These are phyloP conservation scores for Caerostris extrusa DNA, from an alignment of 1,140 invertebrate species.

Conservation along the genomic window DNA sequence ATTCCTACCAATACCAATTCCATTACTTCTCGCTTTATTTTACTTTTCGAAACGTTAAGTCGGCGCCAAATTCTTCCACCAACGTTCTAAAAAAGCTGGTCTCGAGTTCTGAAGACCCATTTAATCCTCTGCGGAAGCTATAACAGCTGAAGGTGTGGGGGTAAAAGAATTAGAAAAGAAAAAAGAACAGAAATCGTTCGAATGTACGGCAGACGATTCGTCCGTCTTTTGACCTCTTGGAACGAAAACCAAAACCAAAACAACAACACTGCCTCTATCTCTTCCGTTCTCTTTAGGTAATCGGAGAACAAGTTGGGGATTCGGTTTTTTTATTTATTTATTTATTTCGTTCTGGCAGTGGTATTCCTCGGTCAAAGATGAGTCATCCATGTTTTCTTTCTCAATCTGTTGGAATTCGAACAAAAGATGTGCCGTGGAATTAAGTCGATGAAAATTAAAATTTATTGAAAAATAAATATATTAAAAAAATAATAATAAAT, in stretches of 20 bases:
- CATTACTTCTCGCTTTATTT: neutral
- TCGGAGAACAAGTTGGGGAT: neutral
- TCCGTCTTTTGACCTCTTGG: conserved; percentile 18
- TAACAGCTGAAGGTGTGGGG: conserved; percentile 20
- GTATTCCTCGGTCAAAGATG: neutral
- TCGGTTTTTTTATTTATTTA: neutral
- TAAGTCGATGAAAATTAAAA: too few relatives aligned
- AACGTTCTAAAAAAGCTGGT: neutral
- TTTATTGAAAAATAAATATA: too few relatives aligned
- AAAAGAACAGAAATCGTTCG: too few relatives aligned
- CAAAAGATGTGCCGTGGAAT: too few relatives aligned
- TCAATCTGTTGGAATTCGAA: neutral
- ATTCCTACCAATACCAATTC: neutral
- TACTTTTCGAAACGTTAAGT: neutral
- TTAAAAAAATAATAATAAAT: too few relatives aligned
- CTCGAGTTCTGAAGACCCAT: neutral
- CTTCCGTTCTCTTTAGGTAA: conserved; percentile 9
- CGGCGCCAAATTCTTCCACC: neutral
- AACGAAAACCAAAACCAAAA: conserved; percentile 16
- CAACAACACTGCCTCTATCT: conserved; percentile 17
- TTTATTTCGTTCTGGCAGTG: neutral
- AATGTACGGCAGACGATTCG: neutral
- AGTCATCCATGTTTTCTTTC: neutral
- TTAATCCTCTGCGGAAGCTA: neutral
- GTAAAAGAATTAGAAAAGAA: neutral